These are phyloP conservation scores for Salarias fasciatus DNA, from an alignment of 2,797 vertebrate genomes.

Conservation along the genomic window DNA sequence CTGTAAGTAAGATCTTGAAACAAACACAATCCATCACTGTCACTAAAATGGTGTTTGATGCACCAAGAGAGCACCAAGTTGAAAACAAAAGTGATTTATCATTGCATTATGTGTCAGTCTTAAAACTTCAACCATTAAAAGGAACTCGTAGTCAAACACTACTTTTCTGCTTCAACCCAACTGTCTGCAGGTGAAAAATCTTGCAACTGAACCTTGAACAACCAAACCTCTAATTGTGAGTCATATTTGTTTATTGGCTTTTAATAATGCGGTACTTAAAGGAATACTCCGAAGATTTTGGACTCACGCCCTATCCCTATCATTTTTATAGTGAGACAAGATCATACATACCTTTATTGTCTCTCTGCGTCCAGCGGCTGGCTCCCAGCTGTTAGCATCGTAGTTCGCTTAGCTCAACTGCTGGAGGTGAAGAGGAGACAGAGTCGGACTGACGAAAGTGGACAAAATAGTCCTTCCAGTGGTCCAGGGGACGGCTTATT, in stretches of 20 bases:
- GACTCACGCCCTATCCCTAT: no score
- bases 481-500: no score
- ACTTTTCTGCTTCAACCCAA: background rate
- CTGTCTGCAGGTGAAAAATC: background rate
- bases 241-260: background rate
- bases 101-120: slow-evolving; percentile 20
- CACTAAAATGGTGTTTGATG: slow-evolving; percentile 32
- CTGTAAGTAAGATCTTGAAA: slow-evolving; percentile 33
- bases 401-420: no score
- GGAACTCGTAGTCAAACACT: slow-evolving; percentile 15
- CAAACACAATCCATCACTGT: slow-evolving; percentile 59
- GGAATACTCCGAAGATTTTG: no score
- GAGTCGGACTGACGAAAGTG: no score
- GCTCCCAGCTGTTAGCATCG: no score
- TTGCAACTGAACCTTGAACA: background rate
- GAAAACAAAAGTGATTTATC: slow-evolving; percentile 39
- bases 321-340: no score
- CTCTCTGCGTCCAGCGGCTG: no score
- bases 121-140: slow-evolving; percentile 19
- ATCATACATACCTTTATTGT: no score
- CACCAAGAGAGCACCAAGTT: background rate
- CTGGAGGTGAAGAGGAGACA: no score
- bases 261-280: no score
- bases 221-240: background rate
- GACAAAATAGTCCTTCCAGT: no score